Conservation (phyloP, 2,888 invertebrate species). For the Seira ritae region DNA sequence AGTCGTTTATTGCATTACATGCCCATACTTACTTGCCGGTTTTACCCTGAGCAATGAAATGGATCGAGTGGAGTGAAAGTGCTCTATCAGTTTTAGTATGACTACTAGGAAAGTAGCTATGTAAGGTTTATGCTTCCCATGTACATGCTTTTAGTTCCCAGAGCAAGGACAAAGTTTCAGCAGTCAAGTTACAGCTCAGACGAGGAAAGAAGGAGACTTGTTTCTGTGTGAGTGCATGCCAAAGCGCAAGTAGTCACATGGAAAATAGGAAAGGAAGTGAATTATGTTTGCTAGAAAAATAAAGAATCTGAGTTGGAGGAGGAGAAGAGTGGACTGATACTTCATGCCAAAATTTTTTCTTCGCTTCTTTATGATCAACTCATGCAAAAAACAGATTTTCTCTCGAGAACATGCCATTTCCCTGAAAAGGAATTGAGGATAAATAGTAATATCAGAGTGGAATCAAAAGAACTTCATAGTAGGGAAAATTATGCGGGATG, state of each 20-base stretch:
- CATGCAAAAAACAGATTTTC: slow-evolving; percentile 47
- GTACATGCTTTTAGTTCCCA: not conserved
- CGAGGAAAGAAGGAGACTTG: not conserved
- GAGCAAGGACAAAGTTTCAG: slow-evolving; percentile 51
- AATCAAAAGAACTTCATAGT: slow-evolving; percentile 13
- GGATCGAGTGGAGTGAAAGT: slow-evolving; percentile 22
- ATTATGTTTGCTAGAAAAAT: not conserved
- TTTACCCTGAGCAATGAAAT: not conserved
- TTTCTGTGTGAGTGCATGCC: not conserved
- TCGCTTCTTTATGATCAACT: slow-evolving; percentile 40
- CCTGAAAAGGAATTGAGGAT: slow-evolving; percentile 9
- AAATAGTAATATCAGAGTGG: not conserved
- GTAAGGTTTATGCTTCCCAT: not conserved
- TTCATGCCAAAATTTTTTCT: slow-evolving; percentile 26
- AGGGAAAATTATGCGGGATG: slow-evolving; percentile 15
- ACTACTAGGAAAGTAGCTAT: not conserved
- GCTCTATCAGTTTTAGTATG: not conserved
- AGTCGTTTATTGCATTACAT: slow-evolving; percentile 17
- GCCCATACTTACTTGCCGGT: not conserved
- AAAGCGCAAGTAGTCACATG: not conserved
- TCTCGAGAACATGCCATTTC: slow-evolving; percentile 35
- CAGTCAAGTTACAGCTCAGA: slow-evolving; percentile 4
- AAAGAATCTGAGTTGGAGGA: not conserved
- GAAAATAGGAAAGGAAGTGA: not conserved
- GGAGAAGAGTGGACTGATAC: not conserved